phyloP scores from a whole-genome alignment of 2,113 vertebrate species.

The Petrocephalus microphthalmus region DNA sequence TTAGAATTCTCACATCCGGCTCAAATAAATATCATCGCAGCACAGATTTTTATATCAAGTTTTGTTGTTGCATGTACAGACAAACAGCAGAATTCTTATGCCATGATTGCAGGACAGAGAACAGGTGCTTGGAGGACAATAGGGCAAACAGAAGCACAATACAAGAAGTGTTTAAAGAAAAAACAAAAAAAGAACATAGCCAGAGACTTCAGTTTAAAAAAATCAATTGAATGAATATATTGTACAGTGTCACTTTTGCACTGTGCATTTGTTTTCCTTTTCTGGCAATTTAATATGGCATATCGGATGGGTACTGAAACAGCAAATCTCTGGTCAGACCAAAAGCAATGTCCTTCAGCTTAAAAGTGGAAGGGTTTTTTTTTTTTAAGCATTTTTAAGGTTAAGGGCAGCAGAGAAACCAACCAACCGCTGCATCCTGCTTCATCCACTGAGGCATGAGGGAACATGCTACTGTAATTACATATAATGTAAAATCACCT shows the following conservation, averaged over 20 bases:
- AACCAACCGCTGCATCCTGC: neutral
- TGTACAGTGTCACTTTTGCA: neutral
- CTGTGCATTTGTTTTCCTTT: neutral
- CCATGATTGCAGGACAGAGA: neutral
- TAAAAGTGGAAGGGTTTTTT: neutral
- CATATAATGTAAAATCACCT: neutral
- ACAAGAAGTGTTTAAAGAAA: neutral
- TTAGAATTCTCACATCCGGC: neutral
- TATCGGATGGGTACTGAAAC: neutral
- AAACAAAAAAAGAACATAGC: neutral
- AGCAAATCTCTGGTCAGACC: neutral
- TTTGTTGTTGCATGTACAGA: neutral
- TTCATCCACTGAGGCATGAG: neutral
- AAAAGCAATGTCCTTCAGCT: neutral
- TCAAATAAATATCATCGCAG: neutral
- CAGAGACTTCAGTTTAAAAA: neutral
- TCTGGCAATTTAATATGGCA: neutral
- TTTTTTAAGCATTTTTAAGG: neutral
- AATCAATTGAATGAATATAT: neutral
- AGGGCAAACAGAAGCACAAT: neutral
- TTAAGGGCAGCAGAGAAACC: neutral
- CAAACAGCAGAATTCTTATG: neutral
- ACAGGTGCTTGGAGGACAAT: neutral
- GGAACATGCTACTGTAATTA: constrained; percentile 1
- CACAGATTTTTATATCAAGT: neutral